Evolutionary conservation across 2,113 vertebrate species (phyloP).

Genomic region (Ceyx margarethae): DNA sequence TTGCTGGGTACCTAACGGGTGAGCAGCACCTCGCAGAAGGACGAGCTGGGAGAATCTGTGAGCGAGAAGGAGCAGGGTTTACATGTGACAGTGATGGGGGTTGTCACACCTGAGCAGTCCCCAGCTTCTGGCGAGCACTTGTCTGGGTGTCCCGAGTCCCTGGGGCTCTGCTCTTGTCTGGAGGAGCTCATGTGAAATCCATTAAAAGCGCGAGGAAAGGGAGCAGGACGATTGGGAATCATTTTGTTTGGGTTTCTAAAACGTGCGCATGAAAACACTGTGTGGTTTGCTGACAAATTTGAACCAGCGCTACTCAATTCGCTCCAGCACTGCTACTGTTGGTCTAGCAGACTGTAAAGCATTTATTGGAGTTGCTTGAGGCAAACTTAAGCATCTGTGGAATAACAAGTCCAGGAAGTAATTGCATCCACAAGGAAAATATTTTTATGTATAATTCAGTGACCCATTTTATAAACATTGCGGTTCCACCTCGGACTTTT

Average conservation of each 20-base stretch:
- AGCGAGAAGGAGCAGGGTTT: background rate
- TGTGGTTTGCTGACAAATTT: constrained; percentile 56
- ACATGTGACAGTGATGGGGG: accelerated
- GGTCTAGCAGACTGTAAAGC: constrained; percentile 47
- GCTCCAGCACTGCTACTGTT: constrained; percentile 50
- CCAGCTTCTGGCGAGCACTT: background rate
- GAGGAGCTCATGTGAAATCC: background rate
- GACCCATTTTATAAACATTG: constrained; percentile 65
- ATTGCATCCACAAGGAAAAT: constrained; percentile 62
- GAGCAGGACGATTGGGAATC: constrained; percentile 9
- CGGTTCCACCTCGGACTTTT: constrained; percentile 30
- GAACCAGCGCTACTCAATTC: constrained; percentile 28
- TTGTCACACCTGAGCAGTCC: accelerated
- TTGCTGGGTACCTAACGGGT: background rate
- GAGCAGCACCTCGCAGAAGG: background rate
- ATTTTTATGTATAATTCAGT: constrained; percentile 64
- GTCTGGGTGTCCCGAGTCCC: background rate
- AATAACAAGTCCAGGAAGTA: constrained; percentile 61
- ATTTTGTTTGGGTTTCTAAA: constrained; percentile 39
- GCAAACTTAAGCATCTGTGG: constrained; percentile 28
- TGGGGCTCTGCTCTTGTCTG: background rate
- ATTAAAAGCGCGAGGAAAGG: background rate
- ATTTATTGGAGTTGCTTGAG: constrained; percentile 38
- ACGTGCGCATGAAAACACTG: constrained; percentile 1
- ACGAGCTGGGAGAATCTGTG: background rate